These are phyloP conservation scores for Eilema griseolum DNA, from an alignment of 2,888 invertebrate species.

Conservation along the genomic window DNA sequence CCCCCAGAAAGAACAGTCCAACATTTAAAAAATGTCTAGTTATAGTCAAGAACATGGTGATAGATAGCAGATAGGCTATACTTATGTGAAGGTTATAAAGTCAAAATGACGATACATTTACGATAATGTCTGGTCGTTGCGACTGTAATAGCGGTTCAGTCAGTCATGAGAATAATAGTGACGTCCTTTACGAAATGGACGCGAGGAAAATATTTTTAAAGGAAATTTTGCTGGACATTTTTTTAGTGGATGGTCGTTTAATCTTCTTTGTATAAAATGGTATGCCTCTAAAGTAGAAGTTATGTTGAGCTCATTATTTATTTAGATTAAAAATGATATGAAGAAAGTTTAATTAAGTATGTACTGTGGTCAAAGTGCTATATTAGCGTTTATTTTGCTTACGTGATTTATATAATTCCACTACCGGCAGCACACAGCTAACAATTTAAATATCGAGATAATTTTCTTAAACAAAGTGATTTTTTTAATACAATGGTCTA, in stretches of 20 bases:
- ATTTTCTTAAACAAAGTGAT: not conserved
- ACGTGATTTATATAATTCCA: not conserved
- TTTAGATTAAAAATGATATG: not conserved
- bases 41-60: constrained; percentile 55
- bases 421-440: not conserved
- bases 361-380: not conserved
- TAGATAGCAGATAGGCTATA: constrained; percentile 51
- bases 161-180: constrained; percentile 63
- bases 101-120: constrained; percentile 76
- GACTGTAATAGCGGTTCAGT: constrained; percentile 67
- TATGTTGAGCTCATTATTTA: constrained; percentile 1
- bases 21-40: not conserved
- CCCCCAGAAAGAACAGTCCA: not conserved
- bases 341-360: not conserved
- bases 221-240: constrained; percentile 24
- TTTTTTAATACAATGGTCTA: too few relatives aligned
- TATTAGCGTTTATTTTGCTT: not conserved
- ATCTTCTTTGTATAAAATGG: not conserved
- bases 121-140: constrained; percentile 73
- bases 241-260: constrained; percentile 11
- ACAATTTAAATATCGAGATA: not conserved
- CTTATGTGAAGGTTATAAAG: constrained; percentile 71
- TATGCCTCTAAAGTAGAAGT: not conserved
- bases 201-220: constrained; percentile 19
- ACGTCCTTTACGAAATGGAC: constrained; percentile 53